These are phyloP conservation scores for Heliornis fulica DNA, from an alignment of 2,113 vertebrate species.

Conservation along the genomic window DNA sequence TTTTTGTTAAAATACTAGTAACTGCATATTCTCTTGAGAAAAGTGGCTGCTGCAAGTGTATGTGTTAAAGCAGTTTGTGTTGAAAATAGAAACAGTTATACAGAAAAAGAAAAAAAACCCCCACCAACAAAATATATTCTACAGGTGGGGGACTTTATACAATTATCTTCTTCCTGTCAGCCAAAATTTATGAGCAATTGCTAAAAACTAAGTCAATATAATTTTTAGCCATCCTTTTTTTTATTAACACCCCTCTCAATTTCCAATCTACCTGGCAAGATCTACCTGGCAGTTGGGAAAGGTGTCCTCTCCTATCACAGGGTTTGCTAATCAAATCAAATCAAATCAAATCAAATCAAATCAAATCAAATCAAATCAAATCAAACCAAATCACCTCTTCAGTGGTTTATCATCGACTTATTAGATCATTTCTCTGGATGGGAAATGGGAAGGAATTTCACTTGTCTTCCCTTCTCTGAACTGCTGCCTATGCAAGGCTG, in stretches of 20 bases:
- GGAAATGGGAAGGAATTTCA: not conserved
- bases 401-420: not conserved
- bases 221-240: not conserved
- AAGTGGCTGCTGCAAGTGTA: not conserved
- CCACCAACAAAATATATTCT: not conserved
- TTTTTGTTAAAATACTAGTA: not conserved
- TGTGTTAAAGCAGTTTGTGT: not conserved
- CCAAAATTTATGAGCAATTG: not conserved
- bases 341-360: not conserved
- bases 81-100: not conserved
- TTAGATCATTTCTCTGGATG: not conserved
- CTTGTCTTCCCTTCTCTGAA: not conserved
- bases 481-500: not conserved
- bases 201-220: constrained; percentile 4
- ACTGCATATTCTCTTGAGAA: not conserved
- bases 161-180: not conserved
- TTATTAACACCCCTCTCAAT: not conserved
- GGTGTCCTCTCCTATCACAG: not conserved
- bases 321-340: not conserved
- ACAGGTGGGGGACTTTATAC: not conserved
- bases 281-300: not conserved
- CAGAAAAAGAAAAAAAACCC: not conserved
- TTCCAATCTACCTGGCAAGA: not conserved
- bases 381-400: not conserved
- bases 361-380: not conserved